phyloP scores from a whole-genome alignment of 2,113 vertebrate species.

The Chloropsis hardwickii region DNA sequence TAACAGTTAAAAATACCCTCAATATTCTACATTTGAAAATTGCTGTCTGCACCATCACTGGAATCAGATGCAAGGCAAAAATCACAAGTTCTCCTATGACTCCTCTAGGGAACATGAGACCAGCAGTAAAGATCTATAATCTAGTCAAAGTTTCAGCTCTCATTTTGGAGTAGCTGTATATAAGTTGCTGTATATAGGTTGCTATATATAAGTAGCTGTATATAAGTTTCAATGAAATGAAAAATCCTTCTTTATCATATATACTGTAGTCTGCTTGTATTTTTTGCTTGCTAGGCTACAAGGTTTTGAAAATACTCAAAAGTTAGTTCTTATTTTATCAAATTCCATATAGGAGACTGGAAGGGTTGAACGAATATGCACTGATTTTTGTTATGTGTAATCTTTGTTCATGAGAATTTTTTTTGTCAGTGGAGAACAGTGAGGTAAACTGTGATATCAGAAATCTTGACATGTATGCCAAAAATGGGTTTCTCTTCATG shows the following conservation, averaged over 20 bases:
- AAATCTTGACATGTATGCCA: conserved; percentile 37
- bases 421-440: not conserved
- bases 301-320: not conserved
- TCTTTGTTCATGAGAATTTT: not conserved
- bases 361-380: not conserved
- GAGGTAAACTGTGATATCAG: not conserved
- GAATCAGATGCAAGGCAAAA: not conserved
- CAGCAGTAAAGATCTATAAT: not conserved
- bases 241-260: not conserved
- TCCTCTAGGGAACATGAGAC: not conserved
- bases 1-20: not conserved
- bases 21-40: not conserved
- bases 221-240: not conserved
- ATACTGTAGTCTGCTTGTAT: not conserved
- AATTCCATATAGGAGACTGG: not conserved
- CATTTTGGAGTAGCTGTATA: not conserved
- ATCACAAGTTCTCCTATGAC: not conserved
- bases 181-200: not conserved
- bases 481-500: not conserved
- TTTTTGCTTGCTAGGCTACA: not conserved
- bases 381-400: not conserved
- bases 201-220: not conserved
- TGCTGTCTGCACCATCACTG: not conserved
- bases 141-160: not conserved
- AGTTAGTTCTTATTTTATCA: not conserved